Conservation (phyloP, 37 sponge, comb jelly and placozoan species). For the Chondrilla cf. caribensis region DNA sequence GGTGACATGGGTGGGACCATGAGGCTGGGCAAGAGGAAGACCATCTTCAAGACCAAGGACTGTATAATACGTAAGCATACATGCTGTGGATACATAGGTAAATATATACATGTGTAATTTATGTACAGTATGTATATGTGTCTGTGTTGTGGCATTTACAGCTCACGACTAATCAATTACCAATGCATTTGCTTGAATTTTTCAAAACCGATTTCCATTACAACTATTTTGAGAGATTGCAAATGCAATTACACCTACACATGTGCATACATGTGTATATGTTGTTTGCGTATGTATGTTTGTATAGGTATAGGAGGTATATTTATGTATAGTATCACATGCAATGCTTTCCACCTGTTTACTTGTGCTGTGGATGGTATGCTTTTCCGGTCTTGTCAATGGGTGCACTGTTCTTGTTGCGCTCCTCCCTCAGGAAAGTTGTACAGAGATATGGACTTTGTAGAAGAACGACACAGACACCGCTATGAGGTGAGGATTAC, state of each 20-base stretch:
- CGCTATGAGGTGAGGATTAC: slow-evolving; percentile 69
- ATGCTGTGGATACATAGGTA: no score
- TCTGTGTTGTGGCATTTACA: no score
- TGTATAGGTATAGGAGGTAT: background rate
- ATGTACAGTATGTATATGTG: background rate
- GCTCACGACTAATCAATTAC: no score
- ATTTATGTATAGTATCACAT: no score
- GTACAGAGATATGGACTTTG: slow-evolving; percentile 48
- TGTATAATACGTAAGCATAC: slow-evolving; percentile 53
- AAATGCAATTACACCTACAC: no score
- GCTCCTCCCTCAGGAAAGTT: slow-evolving; percentile 54
- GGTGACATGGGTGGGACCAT: slow-evolving; percentile 94
- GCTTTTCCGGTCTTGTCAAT: no score
- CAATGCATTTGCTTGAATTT: no score
- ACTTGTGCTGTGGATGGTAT: no score
- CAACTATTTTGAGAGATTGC: no score
- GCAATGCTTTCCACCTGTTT: no score
- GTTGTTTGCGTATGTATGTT: background rate
- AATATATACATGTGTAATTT: background rate
- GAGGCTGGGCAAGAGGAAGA: slow-evolving; percentile 87
- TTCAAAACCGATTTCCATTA: no score
- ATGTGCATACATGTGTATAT: background rate
- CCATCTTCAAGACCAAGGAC: slow-evolving; percentile 68
- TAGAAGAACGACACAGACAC: slow-evolving; percentile 94
- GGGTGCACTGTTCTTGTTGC: no score